Evolutionary conservation across 1,140 invertebrate genomes (phyloP), one percentile per base, ranked within the genome.

Genomic region (Andrena cerasifolii): DNA sequence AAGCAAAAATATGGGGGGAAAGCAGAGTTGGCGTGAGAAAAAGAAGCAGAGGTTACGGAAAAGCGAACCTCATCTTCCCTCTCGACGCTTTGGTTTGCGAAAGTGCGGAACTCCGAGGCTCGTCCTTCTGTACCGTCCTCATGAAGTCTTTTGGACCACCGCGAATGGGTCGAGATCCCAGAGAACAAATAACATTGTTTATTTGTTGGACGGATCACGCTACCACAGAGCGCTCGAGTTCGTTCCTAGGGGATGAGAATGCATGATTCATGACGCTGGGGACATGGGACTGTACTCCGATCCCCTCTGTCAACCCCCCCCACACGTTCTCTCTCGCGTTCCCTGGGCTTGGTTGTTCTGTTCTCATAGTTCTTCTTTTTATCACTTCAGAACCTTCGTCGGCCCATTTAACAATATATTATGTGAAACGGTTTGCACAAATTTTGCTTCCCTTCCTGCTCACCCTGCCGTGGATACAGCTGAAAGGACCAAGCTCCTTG

Each of bases 161-260:
- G 68, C 56, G 82, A 78, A 85, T 49, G 76, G 79, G 63, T 66
- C 49, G 67, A 79, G 79, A 70, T 79, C 79, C 74, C 79, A 59
- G 79, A 79, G 86, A 83, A 89, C 86, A 86, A 90, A 91, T 88
- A 90, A 90, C 89, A 88, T 91, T 90, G 89, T 91, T 91, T 91
- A 90, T 91, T 91, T 88, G 89, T 76, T 79, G 84, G 87, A 88
- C 81, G 87, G 81, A 73, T 86, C 74, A 79, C 75, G 75, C 65
- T 71, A 82, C 77, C 74, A 61, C 63, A 79, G 61, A 79, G 71
- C 74, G 85, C 82, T 88, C 81, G 71, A 86, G 79, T 86, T 86
- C 79, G 65, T 73, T 86, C 67, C 62, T 82, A 40, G 73, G 80
- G 78, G 63, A 79, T 77, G 75, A 78, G 79, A 85, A 88, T 90